Conservation (phyloP, 2,113 vertebrate genomes). For the Tragelaphus scriptus region DNA sequence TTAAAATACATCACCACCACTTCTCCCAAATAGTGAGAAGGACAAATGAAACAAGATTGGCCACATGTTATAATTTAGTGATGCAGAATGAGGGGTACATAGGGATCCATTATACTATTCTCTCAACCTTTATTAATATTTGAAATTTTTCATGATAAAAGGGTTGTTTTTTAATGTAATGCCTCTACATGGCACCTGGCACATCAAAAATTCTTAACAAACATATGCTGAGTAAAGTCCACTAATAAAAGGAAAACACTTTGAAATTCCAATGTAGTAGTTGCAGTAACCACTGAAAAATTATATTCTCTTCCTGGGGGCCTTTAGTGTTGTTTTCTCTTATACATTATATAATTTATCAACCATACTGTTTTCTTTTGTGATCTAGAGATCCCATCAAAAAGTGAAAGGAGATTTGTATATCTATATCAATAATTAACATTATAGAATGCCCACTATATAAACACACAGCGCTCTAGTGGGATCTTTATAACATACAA, state of each 20-base stretch:
- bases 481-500: background rate
- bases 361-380: background rate
- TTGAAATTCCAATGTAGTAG: background rate
- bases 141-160: slow-evolving; percentile 2
- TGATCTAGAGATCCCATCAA: background rate
- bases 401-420: background rate
- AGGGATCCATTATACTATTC: background rate
- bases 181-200: background rate
- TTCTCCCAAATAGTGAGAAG: background rate
- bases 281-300: background rate
- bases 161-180: background rate
- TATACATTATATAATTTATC: background rate
- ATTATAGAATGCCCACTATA: background rate
- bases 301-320: background rate
- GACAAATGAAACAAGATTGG: background rate
- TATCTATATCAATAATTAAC: background rate
- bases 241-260: background rate
- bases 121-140: background rate
- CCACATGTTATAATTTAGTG: background rate
- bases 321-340: background rate
- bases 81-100: background rate
- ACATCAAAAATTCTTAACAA: slow-evolving; percentile 8
- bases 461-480: background rate
- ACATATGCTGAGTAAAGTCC: background rate
- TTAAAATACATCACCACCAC: background rate